Base-by-base conservation (phyloP, 2,888 invertebrate genomes). In the Panzeria rudis region DNA sequence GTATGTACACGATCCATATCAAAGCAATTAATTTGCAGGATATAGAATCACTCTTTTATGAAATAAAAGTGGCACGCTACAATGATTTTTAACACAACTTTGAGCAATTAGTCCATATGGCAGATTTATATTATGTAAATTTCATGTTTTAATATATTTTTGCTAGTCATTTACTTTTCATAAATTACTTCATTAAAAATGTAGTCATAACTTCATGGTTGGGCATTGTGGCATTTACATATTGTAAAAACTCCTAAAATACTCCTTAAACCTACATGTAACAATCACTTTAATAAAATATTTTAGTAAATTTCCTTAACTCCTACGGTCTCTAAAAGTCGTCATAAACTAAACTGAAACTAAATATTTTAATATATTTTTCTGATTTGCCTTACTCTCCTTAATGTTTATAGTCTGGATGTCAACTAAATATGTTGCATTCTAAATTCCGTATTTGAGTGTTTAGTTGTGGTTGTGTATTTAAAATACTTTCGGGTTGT, bases 401-500 rank as follows among this genome's bases (percentile, higher is more conserved):
- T 32, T 54, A 44, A 71, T n/a, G 20, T 54, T 23, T n/a, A 29
- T 15, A 44, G 64, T 29, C 32, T 56, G 64, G n/a, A 59, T 80
- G 73, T 80, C 66, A 80, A 73, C 72, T 41, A 41, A 62, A 64
- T 66, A 66, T 68, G 50, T 25, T 75, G 75, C 35, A 52, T 59
- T 52, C 23, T 41, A 52, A 68, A 61, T 59, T 59, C 38, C 52
- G 29, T 68, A 32, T 41, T 66, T 71, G 66, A 47, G 64, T 50
- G 20, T 9, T 56, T 47, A 47, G 38, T 38, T 71, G 56, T 64
- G 56, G 17, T 32, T 75, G 54, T 72, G 62, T 29, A 80, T 66
- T 66, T 68, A 38, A 80, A 80, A 80, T 76, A 76, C 56, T 71
- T 71, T 54, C 17, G 15, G 32, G 9, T 32, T 72, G 56, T 85